phyloP scores from a whole-genome alignment of 2,113 vertebrate genomes.

The Panthera leo region DNA sequence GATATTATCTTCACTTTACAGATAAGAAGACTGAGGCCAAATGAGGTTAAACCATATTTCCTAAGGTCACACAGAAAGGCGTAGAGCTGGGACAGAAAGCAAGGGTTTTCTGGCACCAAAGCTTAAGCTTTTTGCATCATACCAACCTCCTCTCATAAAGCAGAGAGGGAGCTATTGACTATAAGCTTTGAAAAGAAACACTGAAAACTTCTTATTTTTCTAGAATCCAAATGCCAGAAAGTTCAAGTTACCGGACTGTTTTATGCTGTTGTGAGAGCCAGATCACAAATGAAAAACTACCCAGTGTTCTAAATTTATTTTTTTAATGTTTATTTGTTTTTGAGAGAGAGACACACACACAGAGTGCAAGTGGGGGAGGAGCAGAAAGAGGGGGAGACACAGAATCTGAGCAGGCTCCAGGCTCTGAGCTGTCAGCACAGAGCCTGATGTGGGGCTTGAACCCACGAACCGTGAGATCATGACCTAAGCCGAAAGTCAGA shows the following conservation, averaged over 20 bases:
- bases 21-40: not conserved
- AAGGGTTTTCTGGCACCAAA: not conserved
- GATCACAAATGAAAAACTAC: not conserved
- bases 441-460: no score
- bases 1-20: not conserved
- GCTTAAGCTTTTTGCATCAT: not conserved
- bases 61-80: not conserved
- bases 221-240: not conserved
- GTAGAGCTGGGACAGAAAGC: not conserved
- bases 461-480: no score
- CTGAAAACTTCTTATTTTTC: not conserved
- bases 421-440: no score
- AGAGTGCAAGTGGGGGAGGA: no score
- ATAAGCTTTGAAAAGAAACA: not conserved
- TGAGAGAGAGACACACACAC: no score
- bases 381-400: no score
- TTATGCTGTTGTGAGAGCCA: not conserved
- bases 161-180: not conserved
- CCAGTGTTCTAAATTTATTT: not conserved
- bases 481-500: no score
- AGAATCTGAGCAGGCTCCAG: no score
- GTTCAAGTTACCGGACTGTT: not conserved
- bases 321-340: no score
- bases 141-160: not conserved
- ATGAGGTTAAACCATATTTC: not conserved